Percentiles rank a stretch among this genome's conserved stretches.
phyloP scores from a whole-genome alignment of 2,888 invertebrate species.

The Hirtodrosophila trivittata region DNA sequence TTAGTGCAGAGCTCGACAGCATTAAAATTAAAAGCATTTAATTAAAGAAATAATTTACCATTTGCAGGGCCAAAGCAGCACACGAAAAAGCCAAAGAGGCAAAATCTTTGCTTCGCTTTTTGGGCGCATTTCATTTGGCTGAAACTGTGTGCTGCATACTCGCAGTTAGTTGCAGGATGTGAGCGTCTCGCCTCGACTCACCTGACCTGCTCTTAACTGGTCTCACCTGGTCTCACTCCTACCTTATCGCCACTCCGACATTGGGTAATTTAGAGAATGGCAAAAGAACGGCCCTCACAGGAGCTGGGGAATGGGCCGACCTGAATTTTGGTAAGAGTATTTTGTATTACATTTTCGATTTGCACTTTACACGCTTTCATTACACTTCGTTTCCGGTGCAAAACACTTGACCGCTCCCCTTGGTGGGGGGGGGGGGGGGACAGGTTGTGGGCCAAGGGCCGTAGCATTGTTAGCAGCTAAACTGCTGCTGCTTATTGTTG shows the following conservation, averaged over 20 bases:
- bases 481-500: constrained; percentile 35
- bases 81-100: neutral
- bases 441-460: constrained; percentile 10
- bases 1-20: constrained; percentile 48
- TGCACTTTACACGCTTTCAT: constrained; percentile 77
- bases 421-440: neutral
- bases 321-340: constrained; percentile 44
- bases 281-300: constrained; percentile 9
- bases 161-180: constrained; percentile 60
- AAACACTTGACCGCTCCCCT: constrained; percentile 55
- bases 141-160: constrained; percentile 42
- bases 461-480: constrained; percentile 68
- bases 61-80: constrained; percentile 39
- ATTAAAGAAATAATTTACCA: constrained; percentile 73
- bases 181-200: constrained; percentile 32
- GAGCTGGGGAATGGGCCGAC: constrained; percentile 26
- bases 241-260: constrained; percentile 69
- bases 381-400: constrained; percentile 76
- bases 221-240: constrained; percentile 19
- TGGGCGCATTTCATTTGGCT: constrained; percentile 24
- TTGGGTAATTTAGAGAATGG: constrained; percentile 66
- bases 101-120: constrained; percentile 45
- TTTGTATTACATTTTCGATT: constrained; percentile 76
- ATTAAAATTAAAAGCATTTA: constrained; percentile 72
- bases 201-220: too few relatives aligned